Evolutionary conservation across 2,888 invertebrate genomes (phyloP), one percentile per base, ranked within the genome.

Genomic region (Dryobota labecula): DNA sequence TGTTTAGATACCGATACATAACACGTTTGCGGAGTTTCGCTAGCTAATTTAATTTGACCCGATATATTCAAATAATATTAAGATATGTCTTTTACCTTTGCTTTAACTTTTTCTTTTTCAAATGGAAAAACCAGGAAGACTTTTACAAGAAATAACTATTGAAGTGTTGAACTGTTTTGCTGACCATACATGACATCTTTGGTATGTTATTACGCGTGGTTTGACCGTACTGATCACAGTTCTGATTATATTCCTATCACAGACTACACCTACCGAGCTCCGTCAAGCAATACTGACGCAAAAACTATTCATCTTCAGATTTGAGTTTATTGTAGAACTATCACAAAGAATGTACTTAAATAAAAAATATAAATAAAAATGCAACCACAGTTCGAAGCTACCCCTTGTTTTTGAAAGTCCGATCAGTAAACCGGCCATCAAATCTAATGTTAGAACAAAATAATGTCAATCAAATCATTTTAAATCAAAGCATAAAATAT

Each of bases 141-240:
- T 41, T 6, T 9, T 41, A 41, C 24, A 11, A 47, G 36, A 62
- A 53, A n/a, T 1, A 24, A 9, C 33, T 33, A 33, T 13, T 43
- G 0, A 43, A 54, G 27, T 54, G n/a, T 45, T 27, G 47, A 36
- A 65, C 67, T 78, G 11, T 83, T 82, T 80, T 86, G 86, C 87
- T 80, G 73, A 84, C 84, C 70, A 72, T 85, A 83, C 75, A 74
- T 49, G 20, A 58, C 58, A 72, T 83, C 78, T 86, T 87, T 85
- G 85, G 84, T 86, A 86, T 71, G 76, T 69, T 82, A 80, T 69
- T 82, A 80, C 84, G 71, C 73, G 82, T 90, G 90, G 91, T 91
- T 89, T 86, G 85, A 92, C 91, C 91, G 87, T 87, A 83, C 87
- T 83, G 86, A 94, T 93, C 93, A 93, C 93, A 93, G 91, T 87